These are phyloP conservation scores for Papilio aristodemus DNA, from an alignment of 1,140 invertebrate genomes.

Conservation along the genomic window DNA sequence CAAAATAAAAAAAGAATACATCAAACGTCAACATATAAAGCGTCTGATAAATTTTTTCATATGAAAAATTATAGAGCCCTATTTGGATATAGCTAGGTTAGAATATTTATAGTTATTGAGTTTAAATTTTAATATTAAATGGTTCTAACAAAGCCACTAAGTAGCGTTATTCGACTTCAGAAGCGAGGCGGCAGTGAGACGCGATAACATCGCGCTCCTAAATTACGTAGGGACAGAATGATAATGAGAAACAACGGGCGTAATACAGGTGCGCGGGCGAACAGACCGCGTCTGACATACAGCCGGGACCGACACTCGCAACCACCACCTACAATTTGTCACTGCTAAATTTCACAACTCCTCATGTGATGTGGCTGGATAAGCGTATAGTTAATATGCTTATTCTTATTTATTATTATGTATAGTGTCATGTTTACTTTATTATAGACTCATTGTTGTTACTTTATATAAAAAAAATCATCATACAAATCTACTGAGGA, in stretches of 20 bases:
- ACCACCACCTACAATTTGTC: conserved; percentile 4
- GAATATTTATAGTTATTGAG: too few species aligned
- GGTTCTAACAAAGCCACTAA: not conserved
- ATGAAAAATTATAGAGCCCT: too few species aligned
- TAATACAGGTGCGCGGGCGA: conserved; percentile 58
- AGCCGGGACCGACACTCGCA: conserved; percentile 52
- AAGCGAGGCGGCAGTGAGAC: conserved; percentile 38
- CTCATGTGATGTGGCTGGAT: not conserved
- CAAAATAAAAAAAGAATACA: too few species aligned
- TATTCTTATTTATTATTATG: conserved; percentile 10
- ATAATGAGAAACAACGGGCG: conserved; percentile 58
- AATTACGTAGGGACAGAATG: conserved; percentile 54
- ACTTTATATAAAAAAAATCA: not conserved
- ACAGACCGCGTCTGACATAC: conserved; percentile 53
- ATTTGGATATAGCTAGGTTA: too few species aligned
- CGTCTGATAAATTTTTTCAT: too few species aligned
- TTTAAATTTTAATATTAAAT: too few species aligned
- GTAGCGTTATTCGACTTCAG: conserved; percentile 32
- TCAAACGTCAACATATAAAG: too few species aligned
- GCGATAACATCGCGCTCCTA: conserved; percentile 54
- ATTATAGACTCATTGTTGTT: not conserved
- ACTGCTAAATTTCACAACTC: not conserved
- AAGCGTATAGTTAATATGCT: not conserved
- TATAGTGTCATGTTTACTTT: not conserved
- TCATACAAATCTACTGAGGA: not conserved